Percentiles rank a stretch among this genome's conserved stretches.
Conservation (phyloP, 1,140 invertebrate genomes). For the Meloidogyne chitwoodi region DNA sequence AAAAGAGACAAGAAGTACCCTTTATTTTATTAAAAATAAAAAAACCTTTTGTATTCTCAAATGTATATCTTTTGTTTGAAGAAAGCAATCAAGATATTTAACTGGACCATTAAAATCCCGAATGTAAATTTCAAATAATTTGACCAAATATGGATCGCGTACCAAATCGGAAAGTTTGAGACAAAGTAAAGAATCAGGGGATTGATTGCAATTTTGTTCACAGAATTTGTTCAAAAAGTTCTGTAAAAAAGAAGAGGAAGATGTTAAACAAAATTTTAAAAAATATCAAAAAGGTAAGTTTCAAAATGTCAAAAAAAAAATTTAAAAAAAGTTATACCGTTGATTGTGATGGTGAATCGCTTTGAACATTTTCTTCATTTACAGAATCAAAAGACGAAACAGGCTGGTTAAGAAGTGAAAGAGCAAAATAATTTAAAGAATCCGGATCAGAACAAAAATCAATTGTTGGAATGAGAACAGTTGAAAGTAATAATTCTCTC, state of each 20-base stretch:
- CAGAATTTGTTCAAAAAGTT: constrained; percentile 30
- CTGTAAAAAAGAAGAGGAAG: neutral
- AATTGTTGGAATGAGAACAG: constrained; percentile 29
- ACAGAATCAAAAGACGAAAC: neutral
- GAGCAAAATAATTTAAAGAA: constrained; percentile 32
- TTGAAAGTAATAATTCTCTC: constrained; percentile 39
- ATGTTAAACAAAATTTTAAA: neutral
- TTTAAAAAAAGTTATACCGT: neutral
- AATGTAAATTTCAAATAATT: constrained; percentile 44
- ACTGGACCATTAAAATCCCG: constrained; percentile 38
- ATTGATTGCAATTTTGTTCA: constrained; percentile 25
- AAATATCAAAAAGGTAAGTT: neutral
- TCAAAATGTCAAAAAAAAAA: neutral
- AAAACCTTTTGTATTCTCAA: constrained; percentile 28
- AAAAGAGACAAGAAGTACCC: neutral
- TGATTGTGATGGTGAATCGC: neutral
- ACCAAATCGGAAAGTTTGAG: constrained; percentile 41
- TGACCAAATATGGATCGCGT: constrained; percentile 29
- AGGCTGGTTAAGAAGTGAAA: constrained; percentile 4
- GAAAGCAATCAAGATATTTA: constrained; percentile 41
- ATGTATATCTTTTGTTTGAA: constrained; percentile 39
- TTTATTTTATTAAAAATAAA: neutral
- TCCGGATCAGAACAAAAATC: constrained; percentile 45
- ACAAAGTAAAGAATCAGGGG: constrained; percentile 40
- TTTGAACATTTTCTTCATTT: neutral